phyloP scores from a whole-genome alignment of 2,888 invertebrate species.

The Prostheceraeus crozeri region DNA sequence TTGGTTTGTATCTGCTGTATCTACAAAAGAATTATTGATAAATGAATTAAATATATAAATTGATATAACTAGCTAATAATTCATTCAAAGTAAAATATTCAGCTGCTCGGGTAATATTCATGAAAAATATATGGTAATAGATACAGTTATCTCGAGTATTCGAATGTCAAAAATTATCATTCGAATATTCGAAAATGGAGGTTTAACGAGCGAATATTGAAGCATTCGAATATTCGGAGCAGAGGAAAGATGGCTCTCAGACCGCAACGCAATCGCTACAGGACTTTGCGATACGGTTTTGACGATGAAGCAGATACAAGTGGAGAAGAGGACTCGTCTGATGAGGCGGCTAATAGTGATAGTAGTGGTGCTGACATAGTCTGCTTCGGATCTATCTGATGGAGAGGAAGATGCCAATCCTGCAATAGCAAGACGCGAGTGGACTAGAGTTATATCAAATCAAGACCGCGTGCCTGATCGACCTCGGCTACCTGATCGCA shows the following conservation, averaged over 20 bases:
- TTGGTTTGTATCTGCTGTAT: no score
- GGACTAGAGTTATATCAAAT: constrained; percentile 20
- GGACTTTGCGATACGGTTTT: constrained; percentile 9
- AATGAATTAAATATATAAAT: no score
- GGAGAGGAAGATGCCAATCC: constrained; percentile 22
- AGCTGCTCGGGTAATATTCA: no score
- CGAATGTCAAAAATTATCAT: no score
- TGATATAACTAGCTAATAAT: no score
- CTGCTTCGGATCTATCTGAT: constrained; percentile 11
- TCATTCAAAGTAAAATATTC: no score
- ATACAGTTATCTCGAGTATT: no score
- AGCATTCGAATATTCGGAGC: no score
- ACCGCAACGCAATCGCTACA: constrained; percentile 18
- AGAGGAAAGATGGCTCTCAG: constrained; percentile 18
- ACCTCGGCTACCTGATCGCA: constrained; percentile 2
- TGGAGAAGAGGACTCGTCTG: constrained; percentile 1
- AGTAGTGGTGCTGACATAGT: background rate
- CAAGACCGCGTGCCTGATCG: constrained; percentile 9
- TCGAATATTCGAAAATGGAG: no score
- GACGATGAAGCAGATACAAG: constrained; percentile 23
- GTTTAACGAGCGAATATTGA: no score
- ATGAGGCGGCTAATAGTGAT: constrained; percentile 8
- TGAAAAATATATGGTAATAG: no score
- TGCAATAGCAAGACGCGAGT: background rate
- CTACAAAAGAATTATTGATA: no score